Evolutionary conservation across 2,797 vertebrate genomes (phyloP).

Genomic region (Cirrhinus mrigala): DNA sequence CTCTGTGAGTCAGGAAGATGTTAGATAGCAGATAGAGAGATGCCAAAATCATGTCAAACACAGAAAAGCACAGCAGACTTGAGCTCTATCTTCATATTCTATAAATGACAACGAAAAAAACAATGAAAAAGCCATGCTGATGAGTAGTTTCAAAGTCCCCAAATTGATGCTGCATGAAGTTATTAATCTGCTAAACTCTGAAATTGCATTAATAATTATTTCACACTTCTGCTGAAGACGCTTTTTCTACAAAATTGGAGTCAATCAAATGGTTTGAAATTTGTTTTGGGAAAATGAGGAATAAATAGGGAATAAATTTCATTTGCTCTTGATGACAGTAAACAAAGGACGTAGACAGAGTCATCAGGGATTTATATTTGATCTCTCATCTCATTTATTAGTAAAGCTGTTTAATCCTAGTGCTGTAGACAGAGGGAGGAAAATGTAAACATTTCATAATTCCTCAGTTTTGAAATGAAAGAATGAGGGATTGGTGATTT

Average conservation of each 20-base stretch:
- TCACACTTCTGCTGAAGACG: neutral
- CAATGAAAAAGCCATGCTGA: neutral
- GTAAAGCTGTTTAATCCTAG: constrained; percentile 29
- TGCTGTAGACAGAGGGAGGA: neutral
- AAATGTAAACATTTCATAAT: constrained; percentile 20
- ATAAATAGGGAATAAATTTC: constrained; percentile 17
- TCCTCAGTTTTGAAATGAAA: neutral
- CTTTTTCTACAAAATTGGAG: neutral
- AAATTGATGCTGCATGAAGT: constrained; percentile 2
- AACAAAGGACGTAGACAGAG: constrained; percentile 11
- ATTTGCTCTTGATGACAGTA: constrained; percentile 31
- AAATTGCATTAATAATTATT: constrained; percentile 24
- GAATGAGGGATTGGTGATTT: neutral
- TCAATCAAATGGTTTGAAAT: constrained; percentile 16
- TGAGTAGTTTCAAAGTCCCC: neutral
- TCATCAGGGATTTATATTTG: constrained; percentile 32
- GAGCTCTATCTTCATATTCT: constrained; percentile 1
- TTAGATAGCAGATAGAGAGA: neutral
- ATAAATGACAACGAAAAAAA: neutral
- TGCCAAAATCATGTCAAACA: neutral
- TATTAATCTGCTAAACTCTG: constrained; percentile 21
- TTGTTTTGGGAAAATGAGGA: constrained; percentile 25
- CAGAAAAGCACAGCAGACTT: neutral
- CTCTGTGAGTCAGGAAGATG: constrained; percentile 10
- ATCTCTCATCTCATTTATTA: constrained; percentile 35